Evolutionary conservation across 2,888 invertebrate genomes (phyloP).

Genomic region (Thysanoteuthis rhombus): DNA sequence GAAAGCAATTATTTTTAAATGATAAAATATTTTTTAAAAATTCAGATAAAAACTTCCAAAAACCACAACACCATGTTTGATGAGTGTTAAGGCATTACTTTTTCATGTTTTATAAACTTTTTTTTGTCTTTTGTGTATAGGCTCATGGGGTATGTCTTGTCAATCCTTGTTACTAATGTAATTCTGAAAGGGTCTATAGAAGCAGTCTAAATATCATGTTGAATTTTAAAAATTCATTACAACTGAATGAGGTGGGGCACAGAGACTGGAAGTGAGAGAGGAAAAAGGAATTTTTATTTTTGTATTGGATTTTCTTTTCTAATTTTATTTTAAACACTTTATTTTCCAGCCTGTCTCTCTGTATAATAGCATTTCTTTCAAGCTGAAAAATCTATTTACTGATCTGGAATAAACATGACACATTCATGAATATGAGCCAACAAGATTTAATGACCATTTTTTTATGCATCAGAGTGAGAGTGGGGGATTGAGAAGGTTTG

Average conservation of each 20-base stretch:
- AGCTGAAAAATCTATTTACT: constrained; percentile 12
- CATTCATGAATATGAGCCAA: constrained; percentile 12
- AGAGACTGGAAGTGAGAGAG: background rate
- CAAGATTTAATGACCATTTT: background rate
- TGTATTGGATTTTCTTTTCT: background rate
- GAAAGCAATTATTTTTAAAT: background rate
- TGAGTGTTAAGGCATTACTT: background rate
- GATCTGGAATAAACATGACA: constrained; percentile 12
- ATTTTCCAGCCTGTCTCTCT: background rate
- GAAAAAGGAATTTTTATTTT: background rate
- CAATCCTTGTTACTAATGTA: background rate
- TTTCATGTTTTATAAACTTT: background rate
- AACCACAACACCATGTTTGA: background rate
- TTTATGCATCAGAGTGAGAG: background rate
- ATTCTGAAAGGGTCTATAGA: background rate
- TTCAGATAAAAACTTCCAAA: background rate
- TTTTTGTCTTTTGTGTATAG: background rate
- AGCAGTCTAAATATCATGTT: constrained; percentile 12
- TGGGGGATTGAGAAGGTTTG: background rate
- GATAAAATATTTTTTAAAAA: background rate
- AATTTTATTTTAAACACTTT: background rate
- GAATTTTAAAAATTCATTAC: constrained; percentile 12
- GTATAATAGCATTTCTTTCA: constrained; percentile 12
- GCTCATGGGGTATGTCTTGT: background rate
- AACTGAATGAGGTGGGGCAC: background rate